Percentiles rank a stretch among this genome's conserved stretches.
Evolutionary conservation across 2,888 invertebrate genomes (phyloP).

Genomic region (Noctua pronuba): DNA sequence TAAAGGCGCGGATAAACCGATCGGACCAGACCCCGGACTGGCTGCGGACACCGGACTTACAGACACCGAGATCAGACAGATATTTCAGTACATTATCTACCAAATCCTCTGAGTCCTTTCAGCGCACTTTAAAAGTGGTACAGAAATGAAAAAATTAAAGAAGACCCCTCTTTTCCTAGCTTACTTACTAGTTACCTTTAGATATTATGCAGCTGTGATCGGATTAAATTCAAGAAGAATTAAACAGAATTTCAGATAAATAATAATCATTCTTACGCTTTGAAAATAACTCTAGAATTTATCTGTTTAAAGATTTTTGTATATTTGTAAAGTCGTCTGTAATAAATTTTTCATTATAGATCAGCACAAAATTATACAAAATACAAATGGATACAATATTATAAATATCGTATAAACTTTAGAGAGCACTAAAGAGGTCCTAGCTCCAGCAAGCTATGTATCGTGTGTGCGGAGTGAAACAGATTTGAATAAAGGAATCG

Average conservation of each 20-base stretch:
- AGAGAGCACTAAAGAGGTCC: constrained; percentile 19
- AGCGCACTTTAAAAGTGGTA: neutral
- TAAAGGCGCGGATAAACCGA: neutral
- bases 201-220: no score
- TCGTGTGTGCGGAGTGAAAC: constrained; percentile 34
- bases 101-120: neutral
- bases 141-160: neutral
- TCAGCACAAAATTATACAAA: constrained; percentile 10
- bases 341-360: neutral
- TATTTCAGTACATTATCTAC: neutral
- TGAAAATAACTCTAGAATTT: neutral
- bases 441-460: constrained; percentile 28
- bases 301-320: neutral
- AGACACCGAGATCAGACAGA: neutral
- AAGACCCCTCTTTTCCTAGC: neutral
- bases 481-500: constrained; percentile 58
- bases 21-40: neutral
- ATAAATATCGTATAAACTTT: constrained; percentile 7
- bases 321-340: neutral
- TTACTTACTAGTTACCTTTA: neutral
- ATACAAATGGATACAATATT: neutral
- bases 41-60: neutral
- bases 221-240: neutral
- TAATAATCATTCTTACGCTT: neutral
- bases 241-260: neutral